Evolutionary conservation across 2,797 vertebrate species (phyloP).

Genomic region (Scomberomorus guttatus): DNA sequence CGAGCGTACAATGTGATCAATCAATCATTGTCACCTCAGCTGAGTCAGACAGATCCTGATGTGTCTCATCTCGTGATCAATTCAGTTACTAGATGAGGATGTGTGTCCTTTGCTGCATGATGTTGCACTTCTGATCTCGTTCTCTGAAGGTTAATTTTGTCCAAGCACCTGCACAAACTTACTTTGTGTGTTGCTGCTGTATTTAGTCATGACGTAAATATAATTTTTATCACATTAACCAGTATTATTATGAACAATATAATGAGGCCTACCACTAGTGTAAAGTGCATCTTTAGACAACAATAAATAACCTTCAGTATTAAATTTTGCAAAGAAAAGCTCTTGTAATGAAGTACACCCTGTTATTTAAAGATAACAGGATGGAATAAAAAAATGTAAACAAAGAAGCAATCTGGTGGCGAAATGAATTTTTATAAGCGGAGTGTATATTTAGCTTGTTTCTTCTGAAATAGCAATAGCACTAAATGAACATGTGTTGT

Average conservation of each 20-base stretch:
- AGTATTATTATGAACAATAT: not conserved
- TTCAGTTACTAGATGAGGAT: not conserved
- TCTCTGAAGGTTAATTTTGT: not conserved
- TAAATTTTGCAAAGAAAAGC: not conserved
- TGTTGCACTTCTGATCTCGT: too few species aligned
- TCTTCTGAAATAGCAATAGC: not conserved
- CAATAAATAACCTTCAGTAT: not conserved
- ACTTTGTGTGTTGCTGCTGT: too few species aligned
- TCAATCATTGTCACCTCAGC: constrained; percentile 8
- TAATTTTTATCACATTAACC: not conserved
- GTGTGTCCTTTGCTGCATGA: not conserved
- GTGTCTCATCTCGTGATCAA: not conserved
- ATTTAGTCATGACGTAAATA: not conserved
- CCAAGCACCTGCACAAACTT: not conserved
- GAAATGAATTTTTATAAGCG: not conserved
- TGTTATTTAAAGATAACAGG: not conserved
- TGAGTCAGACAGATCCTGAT: not conserved
- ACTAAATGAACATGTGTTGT: not conserved
- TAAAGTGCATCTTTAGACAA: not conserved
- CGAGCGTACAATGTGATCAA: not conserved
- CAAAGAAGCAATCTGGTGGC: not conserved
- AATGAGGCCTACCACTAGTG: not conserved
- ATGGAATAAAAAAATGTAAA: not conserved
- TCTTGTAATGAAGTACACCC: not conserved
- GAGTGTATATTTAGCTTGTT: not conserved